Conservation (phyloP, 92 coral and sea anemone genomes). For the Zoanthus solanderi region DNA sequence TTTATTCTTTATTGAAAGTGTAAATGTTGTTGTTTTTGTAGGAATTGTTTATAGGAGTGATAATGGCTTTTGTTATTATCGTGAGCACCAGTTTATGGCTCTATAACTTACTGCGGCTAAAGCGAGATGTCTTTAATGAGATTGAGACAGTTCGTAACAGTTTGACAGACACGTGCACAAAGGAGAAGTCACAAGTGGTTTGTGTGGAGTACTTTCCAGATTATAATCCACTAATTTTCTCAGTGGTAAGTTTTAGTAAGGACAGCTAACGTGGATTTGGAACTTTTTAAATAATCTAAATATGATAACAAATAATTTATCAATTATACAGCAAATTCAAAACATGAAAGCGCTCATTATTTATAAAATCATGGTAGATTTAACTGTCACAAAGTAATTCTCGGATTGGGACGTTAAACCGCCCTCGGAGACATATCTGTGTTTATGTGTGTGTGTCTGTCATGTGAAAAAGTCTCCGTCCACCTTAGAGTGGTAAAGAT, state of each 20-base stretch:
- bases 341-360: no score
- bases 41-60: slow-evolving; percentile 78
- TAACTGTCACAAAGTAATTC: no score
- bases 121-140: slow-evolving; percentile 67
- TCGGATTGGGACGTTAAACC: no score
- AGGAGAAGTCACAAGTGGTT: background rate
- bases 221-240: slow-evolving; percentile 65
- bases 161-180: slow-evolving; percentile 16
- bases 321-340: no score
- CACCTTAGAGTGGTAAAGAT: no score
- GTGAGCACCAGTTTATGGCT: slow-evolving; percentile 86
- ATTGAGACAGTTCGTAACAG: slow-evolving; percentile 42
- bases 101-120: slow-evolving; percentile 75
- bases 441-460: no score
- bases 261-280: background rate
- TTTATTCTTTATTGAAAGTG: no score
- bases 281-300: background rate
- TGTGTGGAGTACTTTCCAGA: slow-evolving; percentile 71
- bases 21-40: slow-evolving; percentile 11
- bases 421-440: no score
- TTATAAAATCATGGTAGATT: no score
- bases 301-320: background rate
- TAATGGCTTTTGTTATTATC: slow-evolving; percentile 75
- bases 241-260: slow-evolving; percentile 73
- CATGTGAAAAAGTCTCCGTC: no score